Conservation (phyloP, 2,797 vertebrate genomes). For the Hipposideros larvatus region DNA sequence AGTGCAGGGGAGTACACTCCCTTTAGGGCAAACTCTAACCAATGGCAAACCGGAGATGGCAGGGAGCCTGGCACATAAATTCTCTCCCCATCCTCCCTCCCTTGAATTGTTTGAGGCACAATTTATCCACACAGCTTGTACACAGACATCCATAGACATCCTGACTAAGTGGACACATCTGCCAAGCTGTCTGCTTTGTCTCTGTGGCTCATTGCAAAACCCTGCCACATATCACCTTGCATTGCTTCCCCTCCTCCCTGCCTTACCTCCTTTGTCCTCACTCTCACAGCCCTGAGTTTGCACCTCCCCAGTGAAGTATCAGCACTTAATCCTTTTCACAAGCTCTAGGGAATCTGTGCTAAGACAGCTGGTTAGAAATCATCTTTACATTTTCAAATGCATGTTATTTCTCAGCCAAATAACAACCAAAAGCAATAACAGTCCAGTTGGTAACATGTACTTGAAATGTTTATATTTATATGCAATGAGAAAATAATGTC, state of each 20-base stretch:
- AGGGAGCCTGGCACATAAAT: background rate
- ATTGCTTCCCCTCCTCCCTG: background rate
- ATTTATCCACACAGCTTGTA: background rate
- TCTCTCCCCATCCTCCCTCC: background rate
- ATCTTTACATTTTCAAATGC: conserved; percentile 11
- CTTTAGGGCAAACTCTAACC: background rate
- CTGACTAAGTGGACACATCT: background rate
- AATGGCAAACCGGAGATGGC: background rate
- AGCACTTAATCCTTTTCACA: background rate
- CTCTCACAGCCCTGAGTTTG: background rate
- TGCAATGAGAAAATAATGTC: conserved; percentile 4
- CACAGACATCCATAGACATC: background rate
- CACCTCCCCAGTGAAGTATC: background rate
- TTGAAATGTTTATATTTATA: conserved; percentile 21
- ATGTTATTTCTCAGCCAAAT: conserved; percentile 33
- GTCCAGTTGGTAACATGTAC: conserved; percentile 23
- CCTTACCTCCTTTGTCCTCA: background rate
- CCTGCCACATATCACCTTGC: background rate
- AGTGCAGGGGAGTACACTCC: background rate
- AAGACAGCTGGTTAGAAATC: background rate
- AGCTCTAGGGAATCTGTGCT: background rate
- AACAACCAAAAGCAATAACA: background rate
- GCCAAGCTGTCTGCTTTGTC: background rate
- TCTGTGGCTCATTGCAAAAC: background rate
- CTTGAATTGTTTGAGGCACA: background rate